phyloP scores from a whole-genome alignment of 64 coral and sea anemone species.

The Hydrozoanthus tunicans region DNA sequence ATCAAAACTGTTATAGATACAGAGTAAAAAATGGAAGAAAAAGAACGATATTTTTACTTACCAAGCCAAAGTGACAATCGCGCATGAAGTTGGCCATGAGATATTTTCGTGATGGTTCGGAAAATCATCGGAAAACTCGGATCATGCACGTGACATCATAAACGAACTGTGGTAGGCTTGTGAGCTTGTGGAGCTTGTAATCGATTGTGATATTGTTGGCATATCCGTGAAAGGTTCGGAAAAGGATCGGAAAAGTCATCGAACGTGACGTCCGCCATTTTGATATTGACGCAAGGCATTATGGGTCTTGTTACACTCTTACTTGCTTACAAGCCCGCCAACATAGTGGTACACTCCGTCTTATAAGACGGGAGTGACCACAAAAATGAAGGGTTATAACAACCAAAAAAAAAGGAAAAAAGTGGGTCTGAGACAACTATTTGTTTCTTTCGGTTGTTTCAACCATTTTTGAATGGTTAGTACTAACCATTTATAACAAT shows the following conservation, averaged over 20 bases:
- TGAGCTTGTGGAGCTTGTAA: background rate
- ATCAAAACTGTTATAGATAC: background rate
- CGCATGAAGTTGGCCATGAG: background rate
- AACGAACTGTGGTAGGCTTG: background rate
- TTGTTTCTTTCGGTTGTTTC: no score
- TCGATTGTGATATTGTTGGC: background rate
- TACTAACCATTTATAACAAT: no score
- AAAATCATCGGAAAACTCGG: background rate
- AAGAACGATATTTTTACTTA: conserved; percentile 7
- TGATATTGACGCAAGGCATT: conserved; percentile 7
- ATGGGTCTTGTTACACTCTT: background rate
- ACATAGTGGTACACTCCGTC: no score
- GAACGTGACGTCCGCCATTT: conserved; percentile 8
- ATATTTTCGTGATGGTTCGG: no score
- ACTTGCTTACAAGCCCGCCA: no score
- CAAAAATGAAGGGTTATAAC: no score
- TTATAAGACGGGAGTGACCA: no score
- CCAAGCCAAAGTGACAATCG: conserved; percentile 1
- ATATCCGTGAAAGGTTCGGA: background rate
- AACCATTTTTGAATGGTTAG: no score
- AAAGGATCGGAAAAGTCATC: background rate
- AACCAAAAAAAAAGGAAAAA: no score
- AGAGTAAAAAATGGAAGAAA: background rate
- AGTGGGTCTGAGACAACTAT: no score
- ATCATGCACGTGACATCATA: background rate